Percentiles rank a stretch among this genome's conserved stretches.
phyloP scores from a whole-genome alignment of 1,140 invertebrate species.

The Leptinotarsa texana region DNA sequence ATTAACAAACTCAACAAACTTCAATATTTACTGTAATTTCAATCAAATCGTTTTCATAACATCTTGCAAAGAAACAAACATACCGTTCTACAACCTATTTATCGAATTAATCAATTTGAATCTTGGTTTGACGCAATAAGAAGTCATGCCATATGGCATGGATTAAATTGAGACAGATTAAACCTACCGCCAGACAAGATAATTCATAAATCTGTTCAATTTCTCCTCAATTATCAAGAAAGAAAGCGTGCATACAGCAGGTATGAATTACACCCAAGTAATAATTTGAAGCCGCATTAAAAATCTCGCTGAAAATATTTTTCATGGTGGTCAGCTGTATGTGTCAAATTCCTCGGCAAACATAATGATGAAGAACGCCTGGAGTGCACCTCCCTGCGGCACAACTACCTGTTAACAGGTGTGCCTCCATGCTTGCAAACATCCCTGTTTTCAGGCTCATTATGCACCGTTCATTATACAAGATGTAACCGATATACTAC shows the following conservation, averaged over 20 bases:
- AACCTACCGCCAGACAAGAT: neutral
- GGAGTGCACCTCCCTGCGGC: constrained; percentile 9
- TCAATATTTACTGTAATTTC: too few relatives aligned
- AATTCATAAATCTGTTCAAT: neutral
- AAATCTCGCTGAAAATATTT: neutral
- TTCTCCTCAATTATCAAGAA: neutral
- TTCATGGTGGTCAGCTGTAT: neutral
- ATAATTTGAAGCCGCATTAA: neutral
- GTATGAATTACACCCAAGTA: neutral
- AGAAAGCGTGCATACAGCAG: neutral
- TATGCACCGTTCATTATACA: constrained; percentile 11
- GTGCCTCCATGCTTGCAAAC: constrained; percentile 20
- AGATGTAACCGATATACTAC: constrained; percentile 37
- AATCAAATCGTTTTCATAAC: too few relatives aligned
- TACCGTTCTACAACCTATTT: too few relatives aligned
- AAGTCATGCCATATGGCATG: too few relatives aligned
- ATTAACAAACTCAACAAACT: too few relatives aligned
- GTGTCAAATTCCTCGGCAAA: constrained; percentile 5
- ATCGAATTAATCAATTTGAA: too few relatives aligned
- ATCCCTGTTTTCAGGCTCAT: constrained; percentile 23
- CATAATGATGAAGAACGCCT: neutral
- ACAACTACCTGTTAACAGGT: constrained; percentile 21
- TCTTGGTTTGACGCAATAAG: too few relatives aligned
- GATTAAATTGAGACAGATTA: too few relatives aligned
- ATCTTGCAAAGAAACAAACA: too few relatives aligned